Conservation (phyloP, 2,113 vertebrate genomes). For the Microtus montanus region DNA sequence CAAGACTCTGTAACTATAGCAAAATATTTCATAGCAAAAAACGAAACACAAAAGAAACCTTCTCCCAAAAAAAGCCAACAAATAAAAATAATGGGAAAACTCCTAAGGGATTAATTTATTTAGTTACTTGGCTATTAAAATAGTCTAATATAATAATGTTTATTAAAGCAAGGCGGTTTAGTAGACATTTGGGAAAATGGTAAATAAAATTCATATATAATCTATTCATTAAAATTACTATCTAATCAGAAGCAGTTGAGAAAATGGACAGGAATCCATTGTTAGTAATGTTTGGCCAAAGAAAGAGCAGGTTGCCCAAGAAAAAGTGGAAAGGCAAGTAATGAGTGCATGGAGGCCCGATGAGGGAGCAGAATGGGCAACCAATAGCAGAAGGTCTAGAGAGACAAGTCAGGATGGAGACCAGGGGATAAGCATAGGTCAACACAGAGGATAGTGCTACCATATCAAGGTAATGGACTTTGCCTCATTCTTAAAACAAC, state of each 20-base stretch:
- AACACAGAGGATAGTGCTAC: neutral
- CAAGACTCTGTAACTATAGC: neutral
- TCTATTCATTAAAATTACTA: neutral
- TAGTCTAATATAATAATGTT: neutral
- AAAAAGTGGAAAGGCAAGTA: neutral
- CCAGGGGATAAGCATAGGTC: fast-evolving
- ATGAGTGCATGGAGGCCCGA: neutral
- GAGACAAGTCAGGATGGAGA: neutral
- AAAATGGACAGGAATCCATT: neutral
- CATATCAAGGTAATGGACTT: neutral
- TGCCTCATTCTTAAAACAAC: neutral
- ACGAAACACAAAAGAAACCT: neutral
- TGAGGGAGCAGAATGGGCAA: neutral
- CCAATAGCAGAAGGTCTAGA: fast-evolving
- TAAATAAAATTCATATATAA: neutral
- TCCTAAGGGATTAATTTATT: neutral
- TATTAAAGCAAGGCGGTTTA: neutral
- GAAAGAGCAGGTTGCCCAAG: neutral
- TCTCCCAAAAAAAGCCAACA: neutral
- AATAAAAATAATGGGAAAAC: neutral
- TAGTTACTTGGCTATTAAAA: neutral
- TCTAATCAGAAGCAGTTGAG: neutral
- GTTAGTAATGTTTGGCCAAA: neutral
- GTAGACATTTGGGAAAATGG: neutral
- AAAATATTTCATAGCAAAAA: neutral